phyloP scores from a whole-genome alignment of 2,888 invertebrate genomes.

The Cloeon dipterum region DNA sequence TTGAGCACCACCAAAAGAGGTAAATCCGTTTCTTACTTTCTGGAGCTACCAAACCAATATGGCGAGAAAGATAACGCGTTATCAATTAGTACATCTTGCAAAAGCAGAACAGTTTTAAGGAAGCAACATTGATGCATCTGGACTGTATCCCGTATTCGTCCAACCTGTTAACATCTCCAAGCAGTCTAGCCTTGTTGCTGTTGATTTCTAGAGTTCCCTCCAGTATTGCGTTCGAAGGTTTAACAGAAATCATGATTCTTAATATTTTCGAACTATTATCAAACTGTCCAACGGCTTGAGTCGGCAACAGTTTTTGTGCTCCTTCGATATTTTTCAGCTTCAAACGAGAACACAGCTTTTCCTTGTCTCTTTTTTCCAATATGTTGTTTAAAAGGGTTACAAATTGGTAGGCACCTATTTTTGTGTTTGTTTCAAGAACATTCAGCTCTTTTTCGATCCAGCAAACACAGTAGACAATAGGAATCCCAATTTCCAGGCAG shows the following conservation, averaged over 20 bases:
- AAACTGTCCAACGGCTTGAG: not conserved
- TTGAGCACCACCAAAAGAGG: too few relatives aligned
- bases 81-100: constrained; percentile 4
- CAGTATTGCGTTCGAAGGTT: constrained; percentile 1
- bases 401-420: constrained; percentile 10
- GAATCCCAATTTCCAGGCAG: constrained; percentile 16
- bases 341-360: constrained; percentile 3
- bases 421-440: constrained; percentile 8
- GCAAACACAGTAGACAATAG: constrained; percentile 19
- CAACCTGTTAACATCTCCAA: constrained; percentile 5
- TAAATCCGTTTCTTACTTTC: too few relatives aligned
- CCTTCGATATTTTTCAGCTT: constrained; percentile 3
- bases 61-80: too few relatives aligned
- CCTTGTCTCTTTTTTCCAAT: not conserved
- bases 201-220: constrained; percentile 5
- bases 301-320: constrained; percentile 4
- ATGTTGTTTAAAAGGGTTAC: constrained; percentile 11
- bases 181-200: constrained; percentile 3
- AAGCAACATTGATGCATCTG: constrained; percentile 3
- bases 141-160: constrained; percentile 7
- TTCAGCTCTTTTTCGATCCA: constrained; percentile 10
- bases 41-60: too few relatives aligned
- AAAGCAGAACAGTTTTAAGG: constrained; percentile 5
- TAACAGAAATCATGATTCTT: not conserved
- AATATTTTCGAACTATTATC: constrained; percentile 1